Conservation (phyloP, 2,113 vertebrate species). For the Canis aureus region DNA sequence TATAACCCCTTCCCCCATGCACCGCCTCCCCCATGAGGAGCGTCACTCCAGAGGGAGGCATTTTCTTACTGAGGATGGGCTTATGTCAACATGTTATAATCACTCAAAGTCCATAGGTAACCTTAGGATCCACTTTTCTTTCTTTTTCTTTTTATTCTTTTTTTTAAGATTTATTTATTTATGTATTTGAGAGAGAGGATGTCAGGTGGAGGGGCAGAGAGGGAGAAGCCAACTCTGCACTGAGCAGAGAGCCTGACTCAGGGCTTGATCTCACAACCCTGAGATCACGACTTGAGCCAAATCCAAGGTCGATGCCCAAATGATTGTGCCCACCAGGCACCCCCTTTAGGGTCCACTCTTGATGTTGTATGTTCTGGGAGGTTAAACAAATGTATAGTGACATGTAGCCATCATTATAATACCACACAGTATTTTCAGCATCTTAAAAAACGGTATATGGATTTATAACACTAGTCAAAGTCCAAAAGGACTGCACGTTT, state of each 20-base stretch:
- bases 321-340: too few species aligned
- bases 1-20: background rate
- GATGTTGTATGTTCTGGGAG: background rate
- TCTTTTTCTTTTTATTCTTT: too few species aligned
- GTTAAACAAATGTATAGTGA: background rate
- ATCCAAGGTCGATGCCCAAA: too few species aligned
- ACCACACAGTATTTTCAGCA: background rate
- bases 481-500: constrained; percentile 27
- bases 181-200: too few species aligned
- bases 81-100: background rate
- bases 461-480: constrained; percentile 42
- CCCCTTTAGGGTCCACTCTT: background rate
- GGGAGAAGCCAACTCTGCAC: too few species aligned
- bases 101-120: background rate
- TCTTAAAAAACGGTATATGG: background rate
- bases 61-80: background rate
- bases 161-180: too few species aligned
- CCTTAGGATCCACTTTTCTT: too few species aligned
- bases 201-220: too few species aligned
- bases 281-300: too few species aligned
- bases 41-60: background rate
- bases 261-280: too few species aligned
- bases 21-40: background rate
- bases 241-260: too few species aligned
- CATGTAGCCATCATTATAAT: background rate